Evolutionary conservation across 2,113 vertebrate genomes (phyloP), one percentile per base, ranked within the genome.

Genomic region (Larimichthys crocea): DNA sequence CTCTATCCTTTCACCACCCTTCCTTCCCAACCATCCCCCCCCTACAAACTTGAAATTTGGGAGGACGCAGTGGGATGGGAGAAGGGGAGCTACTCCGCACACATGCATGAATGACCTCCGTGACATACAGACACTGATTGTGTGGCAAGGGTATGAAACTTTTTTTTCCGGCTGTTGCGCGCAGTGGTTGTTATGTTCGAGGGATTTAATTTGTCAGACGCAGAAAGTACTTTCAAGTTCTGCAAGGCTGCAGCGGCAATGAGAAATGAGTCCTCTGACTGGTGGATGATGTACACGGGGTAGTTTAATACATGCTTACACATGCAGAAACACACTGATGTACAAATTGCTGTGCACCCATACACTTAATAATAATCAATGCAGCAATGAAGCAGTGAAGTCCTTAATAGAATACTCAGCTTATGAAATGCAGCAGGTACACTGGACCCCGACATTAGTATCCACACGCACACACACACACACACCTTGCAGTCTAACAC

Each of bases 21-120:
- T 46, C 48, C 11, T 42, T 26, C 22, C 22, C 12, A 4, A 9
- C 44, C 26, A 16, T 16, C 49, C 11, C 16, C 5, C 5, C 20
- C 4, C 65, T 26, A 52, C 42, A 79, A 90, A 92, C 79, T 84
- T 89, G 62, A 84, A 79, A 74, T 86, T 40, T 59, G 73, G 62
- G 64, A 89, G 80, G 62, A 80, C 56, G 71, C 49, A 19, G 53
- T 42, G 22, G 24, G 62, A 61, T 59, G 46, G 50, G 22, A 67
- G 5, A 65, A n/a, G 16, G 46, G 46, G 55, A 71, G 55, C 53
- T 6, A 24, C 10, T 44, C 49, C 22, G 40, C 60, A 71, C 49
- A 9, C 17, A 20, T 56, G 68, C 49, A 52, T 46, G 14, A 11
- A 46, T 50, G 64, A 46, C 59, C 44, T 46, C 59, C 24, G 53